Evolutionary conservation across 2,797 vertebrate species (phyloP), one percentile per base, ranked within the genome.

Genomic region (Myiotriccus ornatus): DNA sequence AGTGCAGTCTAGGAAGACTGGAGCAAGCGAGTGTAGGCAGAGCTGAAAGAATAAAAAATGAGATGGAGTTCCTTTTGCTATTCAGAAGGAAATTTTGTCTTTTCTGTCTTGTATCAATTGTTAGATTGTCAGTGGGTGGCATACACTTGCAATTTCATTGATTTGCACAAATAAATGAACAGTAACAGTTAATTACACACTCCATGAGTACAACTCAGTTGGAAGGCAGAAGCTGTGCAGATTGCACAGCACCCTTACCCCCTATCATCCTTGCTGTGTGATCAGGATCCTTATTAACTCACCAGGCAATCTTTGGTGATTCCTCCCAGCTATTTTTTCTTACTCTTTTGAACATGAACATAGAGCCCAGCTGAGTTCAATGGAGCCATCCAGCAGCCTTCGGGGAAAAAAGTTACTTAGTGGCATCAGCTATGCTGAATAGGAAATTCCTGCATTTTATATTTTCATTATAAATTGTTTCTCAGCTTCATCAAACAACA

Each of bases 181-280:
- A 95, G 95, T 95, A 94, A 89, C 95, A 95, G 93, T 96, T 96
- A 96, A 96, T 97, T 96, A 96, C 82, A 94, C 91, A 93, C 92
- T 95, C 84, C 67, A 13, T 65, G 89, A 92, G 39, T 89, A 75
- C 56, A 75, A 56, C 90, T 75, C 78, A 3, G 87, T 68, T 56
- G 87, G 93, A 90, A 64, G 64, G 57, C 68, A 90, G 85, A 89
- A 80, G 78, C 78, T 90, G 50, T 75, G 75, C 74, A 93, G 77
- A 30, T 90, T 47, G 19, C 39, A 70, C 25, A 44, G 10, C 10
- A 21, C 17, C 41, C 9, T 10, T 34, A 34, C 21, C 15, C n/a
- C 21, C 25, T 24, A 44, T 39, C 32, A 14, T 82, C 50, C 78
- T 83, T 91, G 46, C 80, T 86, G 63, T 59, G 63, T 57, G 69